phyloP scores from a whole-genome alignment of 2,888 invertebrate species.

The Coleophora deauratella region DNA sequence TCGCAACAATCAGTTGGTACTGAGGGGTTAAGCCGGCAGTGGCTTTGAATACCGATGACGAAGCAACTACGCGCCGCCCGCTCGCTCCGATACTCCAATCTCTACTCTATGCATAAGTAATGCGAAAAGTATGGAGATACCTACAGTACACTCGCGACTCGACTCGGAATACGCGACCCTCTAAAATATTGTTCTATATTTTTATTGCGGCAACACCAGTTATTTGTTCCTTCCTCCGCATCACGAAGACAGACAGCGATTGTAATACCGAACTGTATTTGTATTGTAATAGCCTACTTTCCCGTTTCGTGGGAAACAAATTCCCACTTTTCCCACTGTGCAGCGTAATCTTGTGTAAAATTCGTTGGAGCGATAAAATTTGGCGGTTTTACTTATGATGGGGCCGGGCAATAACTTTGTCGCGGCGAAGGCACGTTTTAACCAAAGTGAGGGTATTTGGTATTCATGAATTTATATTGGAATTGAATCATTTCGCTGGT shows the following conservation, averaged over 20 bases:
- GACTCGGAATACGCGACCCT: constrained; percentile 51
- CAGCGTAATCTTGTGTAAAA: too few relatives aligned
- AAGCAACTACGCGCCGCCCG: constrained; percentile 56
- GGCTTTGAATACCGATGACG: constrained; percentile 67
- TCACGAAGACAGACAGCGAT: constrained; percentile 21
- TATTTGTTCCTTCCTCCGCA: constrained; percentile 41
- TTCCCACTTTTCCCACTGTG: too few relatives aligned
- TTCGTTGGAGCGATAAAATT: too few relatives aligned
- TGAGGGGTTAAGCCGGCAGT: constrained; percentile 48
- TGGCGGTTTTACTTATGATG: too few relatives aligned
- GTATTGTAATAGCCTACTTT: constrained; percentile 3
- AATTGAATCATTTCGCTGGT: constrained; percentile 12
- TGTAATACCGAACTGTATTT: constrained; percentile 10
- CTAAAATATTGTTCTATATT: constrained; percentile 65
- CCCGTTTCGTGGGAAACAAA: not conserved
- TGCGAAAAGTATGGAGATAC: constrained; percentile 68
- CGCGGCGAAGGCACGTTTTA: not conserved
- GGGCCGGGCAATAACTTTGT: too few relatives aligned
- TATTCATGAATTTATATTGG: constrained; percentile 13
- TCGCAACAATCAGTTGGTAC: constrained; percentile 30
- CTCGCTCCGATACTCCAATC: constrained; percentile 44
- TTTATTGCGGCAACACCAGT: constrained; percentile 58
- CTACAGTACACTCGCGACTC: constrained; percentile 13
- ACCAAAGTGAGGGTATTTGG: constrained; percentile 7
- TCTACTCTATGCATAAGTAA: constrained; percentile 72